Base-by-base conservation (phyloP, 2,888 invertebrate genomes). In the Dryadula phaetusa region DNA sequence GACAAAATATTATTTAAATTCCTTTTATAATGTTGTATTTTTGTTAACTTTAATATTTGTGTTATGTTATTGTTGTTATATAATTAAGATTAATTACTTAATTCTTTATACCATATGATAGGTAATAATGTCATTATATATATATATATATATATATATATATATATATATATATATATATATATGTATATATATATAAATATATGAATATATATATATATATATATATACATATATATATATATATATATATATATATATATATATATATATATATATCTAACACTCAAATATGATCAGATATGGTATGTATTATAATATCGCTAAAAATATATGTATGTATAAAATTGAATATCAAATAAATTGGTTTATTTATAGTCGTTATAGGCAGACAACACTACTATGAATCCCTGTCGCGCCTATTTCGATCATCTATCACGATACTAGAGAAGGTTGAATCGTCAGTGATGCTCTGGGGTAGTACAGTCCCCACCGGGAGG, bases 391-490 rank as follows among this genome's bases (percentile, higher is more conserved):
- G 60, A 10, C 16, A 5, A 16, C 12, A 42, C 12, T 2, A 28
- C 16, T 8, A 34, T 14, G 3, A 8, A 7, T 37, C 12, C 37
- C 20, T 20, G 34, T 69, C 64, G 67, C 67, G 49, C 16, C 69
- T 75, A 73, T 72, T 74, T 74, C 78, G 79, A 80, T 81, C 80
- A 77, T 74, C 71, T 72, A 81, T 83, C 82, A 86, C 83, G 83
- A 79, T 83, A 81, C 85, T 82, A 84, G 86, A 83, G 83, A 84
- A 85, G 83, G 84, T 78, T 82, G 81, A 82, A 85, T 87, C 88
- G 88, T 89, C 88, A 87, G 88, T 85, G 88, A 77, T 77, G 87
- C 72, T 78, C 76, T 76, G 79, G 72, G 74, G 78, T 78, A 83
- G 81, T 78, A 52, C 5, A 77, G 80, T 82, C 83, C 81, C 77